Conservation (phyloP, 2,113 vertebrate genomes). For the Balaeniceps rex region DNA sequence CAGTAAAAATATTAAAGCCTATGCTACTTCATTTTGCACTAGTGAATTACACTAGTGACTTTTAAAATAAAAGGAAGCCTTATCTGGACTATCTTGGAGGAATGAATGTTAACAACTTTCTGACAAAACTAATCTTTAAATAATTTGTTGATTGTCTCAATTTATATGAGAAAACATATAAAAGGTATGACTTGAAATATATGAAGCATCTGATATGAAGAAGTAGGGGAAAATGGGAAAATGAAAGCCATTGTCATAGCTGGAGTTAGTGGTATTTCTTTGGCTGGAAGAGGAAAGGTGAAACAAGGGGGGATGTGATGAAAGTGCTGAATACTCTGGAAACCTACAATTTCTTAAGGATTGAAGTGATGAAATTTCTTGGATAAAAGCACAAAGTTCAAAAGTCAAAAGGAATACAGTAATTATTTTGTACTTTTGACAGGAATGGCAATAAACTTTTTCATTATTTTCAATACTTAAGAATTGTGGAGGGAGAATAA, state of each 20-base stretch:
- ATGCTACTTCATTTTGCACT: background rate
- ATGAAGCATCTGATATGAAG: background rate
- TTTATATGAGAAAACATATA: background rate
- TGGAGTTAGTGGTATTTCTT: background rate
- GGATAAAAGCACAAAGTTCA: background rate
- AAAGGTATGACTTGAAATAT: background rate
- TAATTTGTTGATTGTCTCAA: background rate
- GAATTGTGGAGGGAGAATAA: background rate
- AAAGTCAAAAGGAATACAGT: background rate
- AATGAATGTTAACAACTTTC: background rate
- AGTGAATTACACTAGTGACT: background rate
- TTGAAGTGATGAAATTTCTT: background rate
- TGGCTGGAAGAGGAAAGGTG: background rate
- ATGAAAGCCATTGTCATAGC: background rate
- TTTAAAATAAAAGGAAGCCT: background rate
- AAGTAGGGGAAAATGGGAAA: background rate
- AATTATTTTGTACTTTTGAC: background rate
- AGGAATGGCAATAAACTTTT: background rate
- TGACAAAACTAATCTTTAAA: background rate
- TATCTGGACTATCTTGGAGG: background rate
- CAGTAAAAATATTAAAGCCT: background rate
- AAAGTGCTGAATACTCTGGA: background rate
- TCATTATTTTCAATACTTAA: background rate
- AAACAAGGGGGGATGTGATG: background rate
- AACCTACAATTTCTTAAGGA: background rate